Evolutionary conservation across 1,140 invertebrate species (phyloP).

Genomic region (Coelopa frigida): DNA sequence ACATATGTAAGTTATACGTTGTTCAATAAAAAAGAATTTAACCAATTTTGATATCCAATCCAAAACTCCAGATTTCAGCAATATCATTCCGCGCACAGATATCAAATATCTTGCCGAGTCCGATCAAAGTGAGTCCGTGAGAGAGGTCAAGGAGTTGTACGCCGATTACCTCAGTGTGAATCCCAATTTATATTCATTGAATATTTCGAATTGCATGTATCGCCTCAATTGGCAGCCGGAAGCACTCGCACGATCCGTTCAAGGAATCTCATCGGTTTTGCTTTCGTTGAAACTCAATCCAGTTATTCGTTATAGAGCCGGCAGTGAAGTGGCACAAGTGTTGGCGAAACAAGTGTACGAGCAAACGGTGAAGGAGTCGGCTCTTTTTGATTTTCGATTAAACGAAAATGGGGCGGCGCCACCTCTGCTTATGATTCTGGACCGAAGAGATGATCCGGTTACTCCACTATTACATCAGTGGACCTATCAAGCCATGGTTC

Average conservation of each 20-base stretch:
- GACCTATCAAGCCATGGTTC: conserved; percentile 99
- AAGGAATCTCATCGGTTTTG: conserved; percentile 79
- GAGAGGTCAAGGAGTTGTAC: conserved; percentile 92
- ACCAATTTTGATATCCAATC: conserved; percentile 4
- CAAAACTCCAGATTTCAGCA: conserved; percentile 92
- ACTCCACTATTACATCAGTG: conserved; percentile 98
- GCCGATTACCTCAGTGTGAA: conserved; percentile 90
- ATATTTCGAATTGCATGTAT: conserved; percentile 56
- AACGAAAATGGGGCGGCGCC: conserved; percentile 55
- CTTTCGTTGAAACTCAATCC: conserved; percentile 90
- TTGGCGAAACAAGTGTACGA: conserved; percentile 81
- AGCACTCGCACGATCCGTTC: conserved; percentile 67
- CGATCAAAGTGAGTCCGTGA: conserved; percentile 94
- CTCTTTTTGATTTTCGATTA: conserved; percentile 77
- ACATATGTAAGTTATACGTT: conserved; percentile 72
- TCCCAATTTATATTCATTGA: conserved; percentile 80
- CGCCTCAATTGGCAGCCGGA: conserved; percentile 67
- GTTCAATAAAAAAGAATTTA: background rate
- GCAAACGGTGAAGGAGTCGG: conserved; percentile 78
- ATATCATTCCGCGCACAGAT: conserved; percentile 94
- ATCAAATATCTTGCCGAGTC: conserved; percentile 93
- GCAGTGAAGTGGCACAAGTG: conserved; percentile 75
- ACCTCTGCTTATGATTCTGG: conserved; percentile 79
- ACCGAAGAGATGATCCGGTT: conserved; percentile 87
- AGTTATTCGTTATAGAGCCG: conserved; percentile 84